Evolutionary conservation across 1,140 invertebrate genomes (phyloP), one percentile per base, ranked within the genome.

Genomic region (Hylaeus anthracinus): DNA sequence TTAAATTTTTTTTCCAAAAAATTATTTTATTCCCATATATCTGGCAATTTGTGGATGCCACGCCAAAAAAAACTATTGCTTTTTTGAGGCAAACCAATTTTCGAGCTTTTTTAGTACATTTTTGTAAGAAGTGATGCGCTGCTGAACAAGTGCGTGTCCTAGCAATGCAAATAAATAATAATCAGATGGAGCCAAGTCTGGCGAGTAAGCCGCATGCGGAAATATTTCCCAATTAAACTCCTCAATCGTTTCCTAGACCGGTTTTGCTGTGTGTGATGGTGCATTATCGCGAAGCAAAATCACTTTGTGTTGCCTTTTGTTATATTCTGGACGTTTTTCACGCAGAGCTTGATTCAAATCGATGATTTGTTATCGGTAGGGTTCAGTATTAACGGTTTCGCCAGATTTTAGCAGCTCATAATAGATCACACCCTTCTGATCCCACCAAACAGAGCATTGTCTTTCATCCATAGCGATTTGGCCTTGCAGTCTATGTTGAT

Each of bases 381-480:
- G 66, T 14, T 71, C 53, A 58, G 74, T 69, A 51, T 67, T 67
- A 77, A 77, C 64, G 43, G 51, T 67, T 66, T 56, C 26, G 60
- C 39, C 64, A 48, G 77, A 71, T 77, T 81, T 83, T 73, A 77
- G 64, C 58, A 83, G 71, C 71, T 81, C 82, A 70, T 86, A 84
- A 70, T 78, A 84, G 9, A 84, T 63, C 45, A 82, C 53, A 74
- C 82, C 82, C 56, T 73, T 70, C 55, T 72, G 79, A 72, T 82
- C 75, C 79, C 74, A 82, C 74, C 73, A 66, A 69, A 51, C 74
- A 74, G 12, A 74, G 61, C 61, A 74, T 74, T 74, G 73, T 41
- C 63, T 88, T 84, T n/a, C 15, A 55, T 43, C 64, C 65, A 61
- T 69, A 69, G 51, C 63, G 39, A 79, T 73, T 58, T 70, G 60